Percentiles rank a stretch among this genome's conserved stretches.
Evolutionary conservation across 2,113 vertebrate species (phyloP).

Genomic region (Zapus hudsonius): DNA sequence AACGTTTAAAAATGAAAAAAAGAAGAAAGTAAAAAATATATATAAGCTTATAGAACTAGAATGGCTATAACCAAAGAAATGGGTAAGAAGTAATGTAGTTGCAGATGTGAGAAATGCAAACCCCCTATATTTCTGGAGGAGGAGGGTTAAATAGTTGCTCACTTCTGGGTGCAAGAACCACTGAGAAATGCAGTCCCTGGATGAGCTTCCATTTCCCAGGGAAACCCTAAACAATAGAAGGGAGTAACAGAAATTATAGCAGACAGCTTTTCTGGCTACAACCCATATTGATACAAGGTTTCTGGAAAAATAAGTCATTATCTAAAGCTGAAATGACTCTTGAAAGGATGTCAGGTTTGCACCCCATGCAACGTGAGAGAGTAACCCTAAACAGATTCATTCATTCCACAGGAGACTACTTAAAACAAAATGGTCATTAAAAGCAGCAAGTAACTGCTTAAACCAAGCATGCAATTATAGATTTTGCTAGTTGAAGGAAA

Average conservation of each 20-base stretch:
- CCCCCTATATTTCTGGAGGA: too few relatives aligned
- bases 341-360: neutral
- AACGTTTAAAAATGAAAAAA: too few relatives aligned
- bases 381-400: neutral
- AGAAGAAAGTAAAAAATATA: too few relatives aligned
- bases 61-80: neutral
- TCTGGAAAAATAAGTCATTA: neutral
- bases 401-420: neutral
- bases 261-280: neutral
- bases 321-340: neutral
- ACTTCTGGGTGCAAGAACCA: neutral
- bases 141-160: neutral
- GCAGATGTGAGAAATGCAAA: neutral
- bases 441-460: neutral
- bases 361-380: neutral
- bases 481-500: neutral
- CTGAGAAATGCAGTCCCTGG: neutral
- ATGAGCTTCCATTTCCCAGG: neutral
- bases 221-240: neutral
- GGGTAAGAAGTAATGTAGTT: neutral
- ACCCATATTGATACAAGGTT: neutral
- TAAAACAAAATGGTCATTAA: conserved; percentile 32
- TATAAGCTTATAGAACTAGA: too few relatives aligned
- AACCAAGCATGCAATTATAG: neutral
- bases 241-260: neutral